Evolutionary conservation across 2,888 invertebrate species (phyloP), one percentile per base, ranked within the genome.

Genomic region (Stenotaenia linearis): DNA sequence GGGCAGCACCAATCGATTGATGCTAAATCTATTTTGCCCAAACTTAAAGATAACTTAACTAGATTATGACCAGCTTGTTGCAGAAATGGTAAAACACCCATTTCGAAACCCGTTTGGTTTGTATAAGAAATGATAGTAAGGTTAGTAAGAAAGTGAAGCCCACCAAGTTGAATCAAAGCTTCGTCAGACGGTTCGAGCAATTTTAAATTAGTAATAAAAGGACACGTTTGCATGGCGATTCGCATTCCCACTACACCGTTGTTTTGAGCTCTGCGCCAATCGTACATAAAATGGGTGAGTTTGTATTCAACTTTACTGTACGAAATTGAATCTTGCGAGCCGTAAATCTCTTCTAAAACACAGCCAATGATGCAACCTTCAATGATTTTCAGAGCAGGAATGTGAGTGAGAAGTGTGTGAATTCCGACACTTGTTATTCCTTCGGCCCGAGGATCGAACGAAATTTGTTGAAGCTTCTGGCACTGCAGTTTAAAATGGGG

Each of bases 111-210:
- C 23, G 78, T 69, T 10, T 21, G 37, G 28, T 23, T 35, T 10
- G 30, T 30, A n/a, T 40, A 69, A 1, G 69, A 23, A 61, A 40
- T 69, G 10, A 78, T 21, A 69, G 69, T n/a, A 21, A 78, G 18
- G n/a, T 12, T 32, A 1, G 23, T 35, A 12, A 78, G 35, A 69
- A n/a, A 61, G 4, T 7, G 15, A 5, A 78, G 30, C 10, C 30
- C 9, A 10, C 78, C 78, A n/a, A 78, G 30, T 30, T 30, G 21
- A 30, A 69, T 35, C 32, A 78, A 21, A 12, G 61, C 78, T 69
- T 78, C 78, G 61, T 78, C 69, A 3, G 28, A 30, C 30, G 78
- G 78, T n/a, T 78, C 78, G 5, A 69, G 15, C 32, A 78, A 35
- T 18, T 78, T 32, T 23, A 78, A 35, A 12, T 18, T 32, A 7